These are phyloP conservation scores for Galeruca laticollis DNA, from an alignment of 2,888 invertebrate species.

Conservation along the genomic window DNA sequence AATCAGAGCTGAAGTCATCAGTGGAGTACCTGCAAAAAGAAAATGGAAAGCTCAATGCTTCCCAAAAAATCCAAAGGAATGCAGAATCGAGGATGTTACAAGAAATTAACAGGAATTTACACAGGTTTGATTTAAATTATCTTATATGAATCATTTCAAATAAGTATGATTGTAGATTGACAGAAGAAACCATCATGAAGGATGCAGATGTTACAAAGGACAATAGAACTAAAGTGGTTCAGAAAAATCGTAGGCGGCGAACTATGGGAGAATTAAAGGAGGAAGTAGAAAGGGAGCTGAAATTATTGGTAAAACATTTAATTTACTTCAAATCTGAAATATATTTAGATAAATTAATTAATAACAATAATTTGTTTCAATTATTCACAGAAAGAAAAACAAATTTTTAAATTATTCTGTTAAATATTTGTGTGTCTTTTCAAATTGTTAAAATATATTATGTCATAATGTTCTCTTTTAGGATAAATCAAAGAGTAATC, in stretches of 20 bases:
- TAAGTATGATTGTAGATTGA: slow-evolving; percentile 13
- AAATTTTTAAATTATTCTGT: no score
- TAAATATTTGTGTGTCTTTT: no score
- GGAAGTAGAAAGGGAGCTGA: slow-evolving; percentile 23
- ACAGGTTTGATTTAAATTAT: slow-evolving; percentile 31
- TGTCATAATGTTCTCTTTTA: neutral
- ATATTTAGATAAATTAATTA: no score
- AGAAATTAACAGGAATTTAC: slow-evolving; percentile 77
- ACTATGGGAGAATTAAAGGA: slow-evolving; percentile 33
- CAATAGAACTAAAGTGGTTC: neutral
- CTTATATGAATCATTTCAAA: neutral
- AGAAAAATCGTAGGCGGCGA: slow-evolving; percentile 31
- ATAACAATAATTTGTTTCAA: no score
- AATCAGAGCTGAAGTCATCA: slow-evolving; percentile 74
- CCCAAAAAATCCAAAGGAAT: slow-evolving; percentile 70
- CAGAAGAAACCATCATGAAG: slow-evolving; percentile 22
- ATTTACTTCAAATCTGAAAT: no score
- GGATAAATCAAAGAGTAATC: neutral
- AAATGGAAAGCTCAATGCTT: slow-evolving; percentile 73
- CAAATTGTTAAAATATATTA: no score
- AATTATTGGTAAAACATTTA: slow-evolving; percentile 31
- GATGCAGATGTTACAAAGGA: neutral
- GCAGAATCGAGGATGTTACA: slow-evolving; percentile 81
- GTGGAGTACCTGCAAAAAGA: slow-evolving; percentile 77
- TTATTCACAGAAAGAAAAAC: no score